Base-by-base conservation (phyloP, 2,888 invertebrate species). In the Athalia rosae region DNA sequence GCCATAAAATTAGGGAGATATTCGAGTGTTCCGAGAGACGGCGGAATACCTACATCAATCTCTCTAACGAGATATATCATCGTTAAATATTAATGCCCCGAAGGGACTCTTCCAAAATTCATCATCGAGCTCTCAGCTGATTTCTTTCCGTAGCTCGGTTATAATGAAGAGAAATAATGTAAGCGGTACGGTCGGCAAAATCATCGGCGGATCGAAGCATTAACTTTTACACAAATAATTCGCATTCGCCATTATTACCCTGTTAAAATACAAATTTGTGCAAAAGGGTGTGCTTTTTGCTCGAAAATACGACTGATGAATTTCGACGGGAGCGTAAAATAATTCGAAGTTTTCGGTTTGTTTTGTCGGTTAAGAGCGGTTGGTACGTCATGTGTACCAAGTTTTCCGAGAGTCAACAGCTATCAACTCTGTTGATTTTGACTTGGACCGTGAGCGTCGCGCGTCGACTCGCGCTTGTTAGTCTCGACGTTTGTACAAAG, bases 341-440 rank as follows among this genome's bases (percentile, higher is more conserved):
- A 45, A 71, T 71, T 58, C n/a, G 7, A 71, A 71, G 28, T 45
- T 58, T 58, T 13, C 15, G 50, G 71, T n/a, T 43, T 58, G 15
- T 48, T 67, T n/a, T 15, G 50, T 28, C 50, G 67, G 50, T 67
- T 67, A 50, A 11, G 48, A 41, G 50, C 50, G 28, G 28, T 28
- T 28, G 28, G 28, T 28, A 28, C 1, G 28, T 28, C 28, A 28
- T 2, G 28, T 28, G 48, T 53, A 50, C 67, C 48, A 67, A 67
- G 50, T 67, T 67, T 67, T 11, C 28, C 67, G 45, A 71, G 58
- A 58, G 56, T 45, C 56, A 71, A 56, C 71, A 58, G 71, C 56
- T 71, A 71, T 71, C 43, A 56, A 58, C 71, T 71, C 58, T 71
- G 71, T 58, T 71, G 71, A 71, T 71, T 50, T 71, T 71, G 50